Percentiles rank a stretch among this genome's conserved stretches.
Evolutionary conservation across 2,113 vertebrate species (phyloP).

Genomic region (Urocynchramus pylzowi): DNA sequence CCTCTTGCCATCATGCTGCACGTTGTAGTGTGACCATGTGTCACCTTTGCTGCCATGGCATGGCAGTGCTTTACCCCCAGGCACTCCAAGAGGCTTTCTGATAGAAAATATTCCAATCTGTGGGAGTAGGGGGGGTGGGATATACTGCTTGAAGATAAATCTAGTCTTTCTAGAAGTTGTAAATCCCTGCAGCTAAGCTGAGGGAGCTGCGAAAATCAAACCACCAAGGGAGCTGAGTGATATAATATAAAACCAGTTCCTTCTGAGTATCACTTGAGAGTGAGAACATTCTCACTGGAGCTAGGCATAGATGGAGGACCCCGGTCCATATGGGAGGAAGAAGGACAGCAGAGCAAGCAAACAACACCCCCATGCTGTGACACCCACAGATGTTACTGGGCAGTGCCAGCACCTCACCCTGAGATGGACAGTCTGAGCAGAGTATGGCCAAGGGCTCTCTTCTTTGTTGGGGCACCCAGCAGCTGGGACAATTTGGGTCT

Average conservation of each 20-base stretch:
- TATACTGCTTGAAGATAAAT: background rate
- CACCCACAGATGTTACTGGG: background rate
- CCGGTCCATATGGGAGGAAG: accelerated
- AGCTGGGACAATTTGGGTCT: accelerated
- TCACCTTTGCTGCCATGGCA: background rate
- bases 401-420: accelerated
- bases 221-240: background rate
- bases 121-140: background rate
- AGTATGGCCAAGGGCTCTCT: background rate
- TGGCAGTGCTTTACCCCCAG: background rate
- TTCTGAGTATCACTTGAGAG: background rate
- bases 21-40: accelerated
- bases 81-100: background rate
- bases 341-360: background rate
- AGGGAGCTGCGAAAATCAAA: background rate
- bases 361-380: accelerated
- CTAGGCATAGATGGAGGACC: background rate
- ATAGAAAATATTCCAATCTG: background rate
- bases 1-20: background rate
- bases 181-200: background rate
- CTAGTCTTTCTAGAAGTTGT: background rate
- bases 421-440: background rate
- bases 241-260: background rate
- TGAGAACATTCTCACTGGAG: background rate
- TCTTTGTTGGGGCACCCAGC: background rate